Evolutionary conservation across 2,797 vertebrate species (phyloP), one percentile per base, ranked within the genome.

Genomic region (Erpetoichthys calabaricus): DNA sequence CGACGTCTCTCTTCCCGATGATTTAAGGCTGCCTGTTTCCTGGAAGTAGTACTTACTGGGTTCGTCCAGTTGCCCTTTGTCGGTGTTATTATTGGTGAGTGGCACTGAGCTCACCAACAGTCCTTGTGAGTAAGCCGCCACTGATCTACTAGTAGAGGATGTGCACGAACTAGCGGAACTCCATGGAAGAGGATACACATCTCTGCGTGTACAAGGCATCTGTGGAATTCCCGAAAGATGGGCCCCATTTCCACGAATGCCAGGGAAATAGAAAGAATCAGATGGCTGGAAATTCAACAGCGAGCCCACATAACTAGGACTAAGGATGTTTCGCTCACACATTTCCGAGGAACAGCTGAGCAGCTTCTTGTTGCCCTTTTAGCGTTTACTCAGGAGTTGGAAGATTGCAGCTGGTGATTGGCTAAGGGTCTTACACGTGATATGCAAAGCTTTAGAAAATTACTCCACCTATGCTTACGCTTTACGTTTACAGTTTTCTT

Each of bases 261-360:
- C 91, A 67, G 91, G 84, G 74, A 95, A 92, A 75, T 92, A 91
- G 67, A 95, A 86, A 67, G 91, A 88, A 66, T 95, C 94, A 42
- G 89, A 81, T 52, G 89, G 72, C 65, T 86, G 83, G 64, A 94
- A 85, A 84, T 92, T 95, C 75, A 95, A 66, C 69, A 94, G 78
- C 67, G 92, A 89, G 82, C 90, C 87, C 80, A 91, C 87, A 80
- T 89, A 96, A 82, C 91, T 85, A 67, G 90, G 86, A 82, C 88
- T 91, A 77, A 91, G 86, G 72, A 91, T 88, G 89, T 87, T 93
- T 79, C 90, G 88, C 72, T 96, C 92, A 75, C 94, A 92, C 94
- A 97, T 97, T 82, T 91, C 91, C 89, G 86, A 89, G 80, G 83
- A 91, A 78, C 80, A 62, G 62, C 63, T 67, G 72, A 63, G 69